Evolutionary conservation across 2,113 vertebrate species (phyloP).

Genomic region (Pygoscelis adeliae): DNA sequence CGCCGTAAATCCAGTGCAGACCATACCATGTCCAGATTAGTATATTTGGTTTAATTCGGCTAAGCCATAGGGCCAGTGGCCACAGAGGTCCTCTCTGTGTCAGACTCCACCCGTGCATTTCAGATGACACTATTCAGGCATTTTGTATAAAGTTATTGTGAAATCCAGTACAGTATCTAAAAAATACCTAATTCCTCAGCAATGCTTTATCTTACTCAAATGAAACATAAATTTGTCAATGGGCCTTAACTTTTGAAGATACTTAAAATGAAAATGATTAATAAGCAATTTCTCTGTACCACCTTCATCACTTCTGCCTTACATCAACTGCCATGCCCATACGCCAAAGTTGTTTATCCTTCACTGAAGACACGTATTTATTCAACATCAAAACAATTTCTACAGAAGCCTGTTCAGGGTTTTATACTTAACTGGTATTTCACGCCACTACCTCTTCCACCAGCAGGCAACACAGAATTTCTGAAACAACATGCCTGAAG

Average conservation of each 20-base stretch:
- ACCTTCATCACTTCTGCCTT: background rate
- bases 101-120: background rate
- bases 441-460: background rate
- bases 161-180: background rate
- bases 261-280: background rate
- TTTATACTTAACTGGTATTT: background rate
- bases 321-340: background rate
- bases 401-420: background rate
- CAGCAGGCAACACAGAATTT: conserved; percentile 12
- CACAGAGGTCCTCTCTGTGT: background rate
- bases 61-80: conserved; percentile 11
- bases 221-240: background rate
- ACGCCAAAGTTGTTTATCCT: background rate
- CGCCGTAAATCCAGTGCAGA: conserved; percentile 30
- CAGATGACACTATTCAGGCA: background rate
- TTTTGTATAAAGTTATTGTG: background rate
- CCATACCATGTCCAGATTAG: conserved; percentile 17
- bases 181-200: background rate
- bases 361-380: background rate
- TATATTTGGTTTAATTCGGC: background rate
- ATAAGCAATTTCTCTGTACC: background rate
- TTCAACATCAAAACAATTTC: background rate
- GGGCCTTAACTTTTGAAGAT: background rate
- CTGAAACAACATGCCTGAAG: conserved; percentile 2
- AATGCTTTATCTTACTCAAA: background rate